Evolutionary conservation across 2,113 vertebrate species (phyloP), one percentile per base, ranked within the genome.

Genomic region (Notechis scutatus): DNA sequence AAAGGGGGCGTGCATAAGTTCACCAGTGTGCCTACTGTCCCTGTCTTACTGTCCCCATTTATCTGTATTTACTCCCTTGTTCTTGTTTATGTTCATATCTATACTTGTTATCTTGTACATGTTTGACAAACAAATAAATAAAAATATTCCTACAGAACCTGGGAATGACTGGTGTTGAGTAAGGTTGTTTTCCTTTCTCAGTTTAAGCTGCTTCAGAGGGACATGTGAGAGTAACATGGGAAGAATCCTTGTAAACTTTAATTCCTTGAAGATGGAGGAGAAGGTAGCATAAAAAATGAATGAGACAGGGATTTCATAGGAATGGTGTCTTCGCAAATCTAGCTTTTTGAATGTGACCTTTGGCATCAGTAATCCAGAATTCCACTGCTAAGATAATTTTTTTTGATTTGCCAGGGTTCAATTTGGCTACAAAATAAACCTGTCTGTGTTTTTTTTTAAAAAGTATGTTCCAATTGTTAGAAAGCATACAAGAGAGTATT

Each of bases 401-500:
- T 96, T 96, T 93, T 47, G 87, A 23, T 94, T 92, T 93, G 34
- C 39, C 93, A 55, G 87, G 90, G 12, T 91, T 39, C 21, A 85
- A 21, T 94, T 89, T 12, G 26, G 81, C 26, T 92, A 92, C 93
- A 90, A 94, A 95, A 86, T 86, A 85, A 96, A 59, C 14, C 91
- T 87, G 54, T 52, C 18, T 57, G 92, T 93, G n/a, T 94, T 94
- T 94, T 90, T 94, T 94, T 56, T 94, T 93, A 52, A 21, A 94
- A 69, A 90, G 86, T 89, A 89, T 59, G 87, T 18, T 95, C 81
- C 6, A 59, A 90, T 54, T 93, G 89, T 91, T 95, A 88, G 87
- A 94, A 81, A 89, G 12, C 91, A 34, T 34, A 74, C 91, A 74
- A 93, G 69, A 87, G 20, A 93, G 47, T 29, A 69, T 45, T 61